Percentiles rank a stretch among this genome's conserved stretches.
Conservation (phyloP, 2,113 vertebrate genomes). For the Pongo abelii region DNA sequence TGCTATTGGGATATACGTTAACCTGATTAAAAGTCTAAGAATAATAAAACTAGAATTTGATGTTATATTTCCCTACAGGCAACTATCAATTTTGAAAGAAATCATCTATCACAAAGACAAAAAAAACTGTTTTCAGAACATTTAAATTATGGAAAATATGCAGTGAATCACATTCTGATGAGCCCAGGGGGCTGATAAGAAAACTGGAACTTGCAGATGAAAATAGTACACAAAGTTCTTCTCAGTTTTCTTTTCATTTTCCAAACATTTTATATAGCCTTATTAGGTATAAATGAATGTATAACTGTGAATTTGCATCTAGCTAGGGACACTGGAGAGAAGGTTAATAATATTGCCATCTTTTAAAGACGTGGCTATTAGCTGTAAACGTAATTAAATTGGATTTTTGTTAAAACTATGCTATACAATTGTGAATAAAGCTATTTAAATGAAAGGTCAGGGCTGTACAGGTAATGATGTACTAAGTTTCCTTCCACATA, state of each 20-base stretch:
- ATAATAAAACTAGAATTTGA: conserved; percentile 23
- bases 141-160: conserved; percentile 45
- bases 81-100: conserved; percentile 17
- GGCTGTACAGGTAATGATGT: background rate
- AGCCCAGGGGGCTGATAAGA: background rate
- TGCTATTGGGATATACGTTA: conserved; percentile 46
- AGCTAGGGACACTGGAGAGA: background rate
- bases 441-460: background rate
- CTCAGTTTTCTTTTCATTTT: background rate
- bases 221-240: background rate
- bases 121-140: conserved; percentile 40
- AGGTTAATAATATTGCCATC: background rate
- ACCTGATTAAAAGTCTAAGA: conserved; percentile 68
- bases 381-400: background rate
- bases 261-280: background rate
- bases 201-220: background rate
- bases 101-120: conserved; percentile 51
- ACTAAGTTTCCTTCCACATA: background rate
- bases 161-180: background rate
- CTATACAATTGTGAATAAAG: background rate
- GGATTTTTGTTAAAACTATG: background rate
- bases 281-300: background rate
- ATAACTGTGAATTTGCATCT: background rate
- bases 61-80: conserved; percentile 45
- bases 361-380: background rate